Conservation (phyloP, 2,113 vertebrate genomes). For the Hydrochoerus hydrochaeris region DNA sequence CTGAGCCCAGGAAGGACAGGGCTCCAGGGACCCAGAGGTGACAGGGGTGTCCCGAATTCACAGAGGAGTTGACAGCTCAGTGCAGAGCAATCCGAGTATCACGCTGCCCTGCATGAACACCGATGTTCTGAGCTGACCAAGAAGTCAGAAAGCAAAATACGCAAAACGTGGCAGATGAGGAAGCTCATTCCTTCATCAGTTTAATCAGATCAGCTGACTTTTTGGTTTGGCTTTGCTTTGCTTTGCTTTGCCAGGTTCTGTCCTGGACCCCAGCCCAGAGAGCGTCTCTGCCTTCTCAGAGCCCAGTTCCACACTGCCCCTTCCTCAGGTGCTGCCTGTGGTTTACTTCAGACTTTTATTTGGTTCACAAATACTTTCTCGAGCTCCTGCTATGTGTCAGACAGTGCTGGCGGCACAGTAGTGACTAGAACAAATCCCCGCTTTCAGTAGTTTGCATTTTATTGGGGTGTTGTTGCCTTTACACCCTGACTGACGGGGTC, state of each 20-base stretch:
- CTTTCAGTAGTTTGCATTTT: too few relatives aligned
- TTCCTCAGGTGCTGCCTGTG: rapidly evolving
- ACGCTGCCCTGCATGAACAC: background rate
- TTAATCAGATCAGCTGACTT: rapidly evolving
- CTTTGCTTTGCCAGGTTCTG: background rate
- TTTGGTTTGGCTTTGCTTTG: background rate
- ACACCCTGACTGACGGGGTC: background rate
- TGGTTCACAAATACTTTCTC: background rate
- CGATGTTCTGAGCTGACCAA: background rate
- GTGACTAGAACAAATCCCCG: rapidly evolving
- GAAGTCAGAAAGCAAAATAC: background rate
- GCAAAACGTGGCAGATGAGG: too few relatives aligned
- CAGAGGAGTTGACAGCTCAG: background rate
- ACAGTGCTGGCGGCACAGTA: rapidly evolving
- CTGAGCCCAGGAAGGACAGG: too few relatives aligned
- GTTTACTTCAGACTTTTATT: background rate
- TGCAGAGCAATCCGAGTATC: background rate
- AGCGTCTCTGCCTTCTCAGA: rapidly evolving
- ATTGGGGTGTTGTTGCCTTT: background rate
- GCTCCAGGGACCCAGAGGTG: background rate
- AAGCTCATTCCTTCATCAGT: rapidly evolving
- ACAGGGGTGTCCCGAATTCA: too few relatives aligned
- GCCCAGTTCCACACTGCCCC: rapidly evolving
- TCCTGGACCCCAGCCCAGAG: rapidly evolving
- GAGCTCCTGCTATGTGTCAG: background rate